Conservation (phyloP, 2,888 invertebrate species). For the Rotaria socialis region DNA sequence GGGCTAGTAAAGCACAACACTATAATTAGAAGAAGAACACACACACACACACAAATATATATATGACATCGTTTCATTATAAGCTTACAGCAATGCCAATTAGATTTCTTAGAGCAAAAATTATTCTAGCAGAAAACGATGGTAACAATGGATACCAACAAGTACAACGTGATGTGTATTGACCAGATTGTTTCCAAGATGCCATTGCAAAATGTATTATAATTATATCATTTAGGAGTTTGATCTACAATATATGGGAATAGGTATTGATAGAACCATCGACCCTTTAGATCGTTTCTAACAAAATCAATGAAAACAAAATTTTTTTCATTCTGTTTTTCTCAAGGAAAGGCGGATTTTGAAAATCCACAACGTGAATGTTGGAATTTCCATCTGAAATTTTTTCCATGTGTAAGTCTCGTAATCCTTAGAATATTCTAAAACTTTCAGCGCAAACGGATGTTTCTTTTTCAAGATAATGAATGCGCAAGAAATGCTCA, state of each 20-base stretch:
- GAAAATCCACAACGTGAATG: too few relatives aligned
- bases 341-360: too few relatives aligned
- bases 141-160: constrained; percentile 24
- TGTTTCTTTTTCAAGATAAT: too few relatives aligned
- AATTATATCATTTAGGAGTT: not conserved
- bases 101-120: not conserved
- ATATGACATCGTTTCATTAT: not conserved
- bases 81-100: not conserved
- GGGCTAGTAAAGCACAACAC: not conserved
- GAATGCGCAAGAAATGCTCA: too few relatives aligned
- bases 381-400: too few relatives aligned
- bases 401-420: too few relatives aligned
- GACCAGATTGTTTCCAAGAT: not conserved
- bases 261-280: not conserved
- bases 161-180: not conserved
- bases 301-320: not conserved
- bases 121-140: not conserved
- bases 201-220: not conserved
- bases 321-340: not conserved
- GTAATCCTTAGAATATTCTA: too few relatives aligned
- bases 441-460: too few relatives aligned
- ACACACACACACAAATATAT: too few relatives aligned
- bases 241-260: not conserved
- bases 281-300: too few relatives aligned
- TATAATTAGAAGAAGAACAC: not conserved